phyloP scores from a whole-genome alignment of 2,888 invertebrate species.

The Slavum lentiscoides region DNA sequence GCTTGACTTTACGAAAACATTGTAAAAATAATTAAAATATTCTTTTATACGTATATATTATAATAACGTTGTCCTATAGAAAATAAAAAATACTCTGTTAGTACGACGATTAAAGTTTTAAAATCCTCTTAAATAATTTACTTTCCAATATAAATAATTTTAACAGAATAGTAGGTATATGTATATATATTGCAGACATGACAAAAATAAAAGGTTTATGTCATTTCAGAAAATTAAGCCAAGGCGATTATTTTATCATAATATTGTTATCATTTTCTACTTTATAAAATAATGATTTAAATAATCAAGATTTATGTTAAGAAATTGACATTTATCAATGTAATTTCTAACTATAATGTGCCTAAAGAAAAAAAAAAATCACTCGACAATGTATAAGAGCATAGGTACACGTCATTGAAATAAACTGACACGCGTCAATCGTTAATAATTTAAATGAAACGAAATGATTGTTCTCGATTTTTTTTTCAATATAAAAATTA shows the following conservation, averaged over 20 bases:
- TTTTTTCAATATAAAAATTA: too few relatives aligned
- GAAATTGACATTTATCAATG: too few relatives aligned
- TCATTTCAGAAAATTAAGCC: not conserved
- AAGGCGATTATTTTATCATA: not conserved
- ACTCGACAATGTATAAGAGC: too few relatives aligned
- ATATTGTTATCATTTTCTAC: not conserved
- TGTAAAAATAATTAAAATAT: slow-evolving; percentile 30
- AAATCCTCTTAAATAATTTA: slow-evolving; percentile 7
- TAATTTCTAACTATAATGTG: too few relatives aligned
- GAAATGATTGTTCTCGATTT: too few relatives aligned
- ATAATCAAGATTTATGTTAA: too few relatives aligned
- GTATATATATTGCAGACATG: not conserved
- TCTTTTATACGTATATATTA: not conserved
- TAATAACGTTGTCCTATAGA: not conserved
- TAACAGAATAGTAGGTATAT: too few relatives aligned
- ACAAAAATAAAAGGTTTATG: not conserved
- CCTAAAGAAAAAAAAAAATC: too few relatives aligned
- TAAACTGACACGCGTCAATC: too few relatives aligned
- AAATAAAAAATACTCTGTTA: not conserved
- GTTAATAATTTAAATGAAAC: too few relatives aligned
- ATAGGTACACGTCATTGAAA: too few relatives aligned
- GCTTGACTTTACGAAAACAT: slow-evolving; percentile 4
- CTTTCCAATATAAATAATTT: not conserved
- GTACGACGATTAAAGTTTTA: slow-evolving; percentile 19
- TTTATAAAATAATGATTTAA: not conserved